Evolutionary conservation across 1,140 invertebrate species (phyloP).

Genomic region (Pseudomyrmex cubaensis): DNA sequence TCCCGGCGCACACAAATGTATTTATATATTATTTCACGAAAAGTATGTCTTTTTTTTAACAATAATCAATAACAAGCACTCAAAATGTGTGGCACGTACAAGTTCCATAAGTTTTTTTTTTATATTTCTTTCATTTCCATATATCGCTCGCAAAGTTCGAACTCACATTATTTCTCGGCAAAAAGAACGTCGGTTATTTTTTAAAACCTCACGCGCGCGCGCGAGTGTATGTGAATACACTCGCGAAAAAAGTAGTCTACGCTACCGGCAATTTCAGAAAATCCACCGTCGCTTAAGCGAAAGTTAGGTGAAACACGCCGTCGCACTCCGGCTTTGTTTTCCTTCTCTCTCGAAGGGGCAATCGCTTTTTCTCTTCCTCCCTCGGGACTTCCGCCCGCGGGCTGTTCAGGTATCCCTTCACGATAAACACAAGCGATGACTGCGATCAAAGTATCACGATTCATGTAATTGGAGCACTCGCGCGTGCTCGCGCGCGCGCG

Average conservation of each 20-base stretch:
- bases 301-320: constrained; percentile 44
- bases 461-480: constrained; percentile 38
- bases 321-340: constrained; percentile 42
- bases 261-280: constrained; percentile 46
- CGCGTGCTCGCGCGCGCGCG: too few species aligned
- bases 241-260: not conserved
- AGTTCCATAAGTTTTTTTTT: too few species aligned
- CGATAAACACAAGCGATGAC: constrained; percentile 65
- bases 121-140: too few species aligned
- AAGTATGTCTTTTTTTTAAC: too few species aligned
- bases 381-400: constrained; percentile 35
- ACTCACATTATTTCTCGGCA: too few species aligned
- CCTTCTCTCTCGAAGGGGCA: constrained; percentile 33
- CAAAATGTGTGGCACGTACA: too few species aligned
- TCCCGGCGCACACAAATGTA: not conserved
- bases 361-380: constrained; percentile 48
- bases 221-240: constrained; percentile 10
- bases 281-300: constrained; percentile 46
- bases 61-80: too few species aligned
- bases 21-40: not conserved
- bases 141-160: too few species aligned
- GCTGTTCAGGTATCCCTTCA: constrained; percentile 51
- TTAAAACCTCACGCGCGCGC: not conserved
- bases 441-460: constrained; percentile 49
- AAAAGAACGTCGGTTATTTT: not conserved